A percentile compares a stretch with the other conserved stretches of the same genome.
These are phyloP conservation scores for Drosophila longiperda DNA, from an alignment of 2,888 invertebrate genomes.

Conservation along the genomic window DNA sequence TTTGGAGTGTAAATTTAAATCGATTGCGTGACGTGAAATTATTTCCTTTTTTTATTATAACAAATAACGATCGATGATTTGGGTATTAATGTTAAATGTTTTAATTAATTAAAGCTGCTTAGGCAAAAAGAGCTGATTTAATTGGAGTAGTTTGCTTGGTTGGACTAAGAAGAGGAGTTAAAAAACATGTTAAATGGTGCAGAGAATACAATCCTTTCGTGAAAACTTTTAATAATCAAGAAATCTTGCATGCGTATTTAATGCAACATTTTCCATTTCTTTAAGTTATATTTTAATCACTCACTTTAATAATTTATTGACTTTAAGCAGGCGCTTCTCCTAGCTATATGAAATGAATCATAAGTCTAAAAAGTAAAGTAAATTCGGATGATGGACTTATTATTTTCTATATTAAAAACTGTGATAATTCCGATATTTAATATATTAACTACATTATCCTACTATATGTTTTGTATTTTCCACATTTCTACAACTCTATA, in stretches of 20 bases:
- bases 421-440: not conserved
- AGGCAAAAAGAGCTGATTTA: not conserved
- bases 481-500: not conserved
- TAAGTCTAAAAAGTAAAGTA: not conserved
- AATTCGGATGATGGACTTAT: not conserved
- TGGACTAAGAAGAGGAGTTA: not conserved
- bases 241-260: not conserved
- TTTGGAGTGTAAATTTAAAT: not conserved
- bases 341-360: not conserved
- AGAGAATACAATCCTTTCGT: not conserved
- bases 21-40: not conserved
- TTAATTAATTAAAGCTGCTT: not conserved
- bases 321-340: not conserved
- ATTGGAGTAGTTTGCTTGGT: not conserved
- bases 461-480: not conserved
- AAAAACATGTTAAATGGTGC: not conserved
- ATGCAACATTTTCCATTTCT: not conserved
- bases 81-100: not conserved
- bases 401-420: not conserved
- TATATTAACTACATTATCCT: not conserved
- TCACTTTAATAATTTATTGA: not conserved
- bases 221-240: not conserved
- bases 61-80: not conserved
- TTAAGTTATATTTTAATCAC: not conserved
- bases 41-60: conserved; percentile 8